Evolutionary conservation across 2,797 vertebrate genomes (phyloP).

Genomic region (Labeo calbasu): DNA sequence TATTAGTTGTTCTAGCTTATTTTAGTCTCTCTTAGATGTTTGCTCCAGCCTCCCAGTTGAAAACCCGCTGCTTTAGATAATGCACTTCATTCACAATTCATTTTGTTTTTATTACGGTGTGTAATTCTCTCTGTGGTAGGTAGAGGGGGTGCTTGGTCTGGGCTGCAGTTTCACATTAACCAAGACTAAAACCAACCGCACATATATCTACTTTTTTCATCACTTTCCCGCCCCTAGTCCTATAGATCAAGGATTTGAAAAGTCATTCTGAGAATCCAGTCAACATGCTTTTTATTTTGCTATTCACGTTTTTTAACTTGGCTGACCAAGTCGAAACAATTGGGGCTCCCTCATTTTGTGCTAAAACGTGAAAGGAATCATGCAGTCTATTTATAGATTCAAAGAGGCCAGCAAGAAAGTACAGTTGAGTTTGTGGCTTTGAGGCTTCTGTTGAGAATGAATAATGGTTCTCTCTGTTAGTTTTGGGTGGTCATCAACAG

Average conservation of each 20-base stretch:
- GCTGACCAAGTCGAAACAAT: conserved; percentile 60
- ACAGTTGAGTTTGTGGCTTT: conserved; percentile 74
- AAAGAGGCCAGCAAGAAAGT: conserved; percentile 64
- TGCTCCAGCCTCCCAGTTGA: neutral
- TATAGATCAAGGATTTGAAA: neutral
- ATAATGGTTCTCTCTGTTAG: conserved; percentile 73
- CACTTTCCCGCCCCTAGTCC: neutral
- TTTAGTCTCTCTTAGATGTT: neutral
- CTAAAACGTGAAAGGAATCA: conserved; percentile 70
- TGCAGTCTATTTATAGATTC: conserved; percentile 70
- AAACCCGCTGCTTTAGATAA: neutral
- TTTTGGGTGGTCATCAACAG: conserved; percentile 78
- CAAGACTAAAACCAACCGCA: neutral
- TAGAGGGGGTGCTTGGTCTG: conserved; percentile 54
- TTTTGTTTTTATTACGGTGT: conserved; percentile 8
- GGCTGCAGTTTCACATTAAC: neutral
- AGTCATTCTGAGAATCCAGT: neutral
- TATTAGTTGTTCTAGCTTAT: neutral
- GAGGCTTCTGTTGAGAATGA: conserved; percentile 69
- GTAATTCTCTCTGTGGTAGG: conserved; percentile 30
- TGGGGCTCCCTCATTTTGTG: conserved; percentile 61
- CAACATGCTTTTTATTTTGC: conserved; percentile 6
- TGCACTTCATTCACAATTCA: neutral
- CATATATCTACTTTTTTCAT: conserved; percentile 10
- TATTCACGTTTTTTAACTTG: conserved; percentile 23